Evolutionary conservation across 92 coral and sea anemone species (phyloP).

Genomic region (Montipora capitata): DNA sequence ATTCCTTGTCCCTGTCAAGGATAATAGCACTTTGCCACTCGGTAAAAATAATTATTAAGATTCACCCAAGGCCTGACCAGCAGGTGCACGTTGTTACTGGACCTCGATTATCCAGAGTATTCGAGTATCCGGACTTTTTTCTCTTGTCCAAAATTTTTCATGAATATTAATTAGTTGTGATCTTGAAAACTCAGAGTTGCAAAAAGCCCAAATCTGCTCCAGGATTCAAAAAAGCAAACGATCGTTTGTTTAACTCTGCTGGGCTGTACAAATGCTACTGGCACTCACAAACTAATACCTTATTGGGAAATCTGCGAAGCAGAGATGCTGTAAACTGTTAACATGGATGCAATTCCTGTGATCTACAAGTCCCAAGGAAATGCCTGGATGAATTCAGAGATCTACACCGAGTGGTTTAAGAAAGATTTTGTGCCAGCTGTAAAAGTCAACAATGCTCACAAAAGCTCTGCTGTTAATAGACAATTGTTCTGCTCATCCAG

Average conservation of each 20-base stretch:
- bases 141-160: no score
- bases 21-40: no score
- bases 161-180: no score
- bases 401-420: no score
- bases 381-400: conserved; percentile 51
- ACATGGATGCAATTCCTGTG: neutral
- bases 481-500: conserved; percentile 67
- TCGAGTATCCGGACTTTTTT: no score
- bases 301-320: neutral
- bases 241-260: neutral
- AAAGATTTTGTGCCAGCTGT: conserved; percentile 29
- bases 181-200: no score
- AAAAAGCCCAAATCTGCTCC: neutral
- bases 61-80: no score
- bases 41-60: no score
- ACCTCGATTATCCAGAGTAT: no score
- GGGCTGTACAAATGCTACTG: conserved; percentile 23
- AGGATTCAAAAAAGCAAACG: neutral
- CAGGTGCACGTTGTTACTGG: no score
- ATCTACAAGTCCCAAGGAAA: neutral
- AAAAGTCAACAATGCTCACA: conserved; percentile 38
- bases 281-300: conserved; percentile 23
- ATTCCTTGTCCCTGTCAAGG: no score
- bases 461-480: conserved; percentile 60
- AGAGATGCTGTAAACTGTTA: conserved; percentile 8